Conservation (phyloP, 2,888 invertebrate genomes). For the Caradrina kadenii region DNA sequence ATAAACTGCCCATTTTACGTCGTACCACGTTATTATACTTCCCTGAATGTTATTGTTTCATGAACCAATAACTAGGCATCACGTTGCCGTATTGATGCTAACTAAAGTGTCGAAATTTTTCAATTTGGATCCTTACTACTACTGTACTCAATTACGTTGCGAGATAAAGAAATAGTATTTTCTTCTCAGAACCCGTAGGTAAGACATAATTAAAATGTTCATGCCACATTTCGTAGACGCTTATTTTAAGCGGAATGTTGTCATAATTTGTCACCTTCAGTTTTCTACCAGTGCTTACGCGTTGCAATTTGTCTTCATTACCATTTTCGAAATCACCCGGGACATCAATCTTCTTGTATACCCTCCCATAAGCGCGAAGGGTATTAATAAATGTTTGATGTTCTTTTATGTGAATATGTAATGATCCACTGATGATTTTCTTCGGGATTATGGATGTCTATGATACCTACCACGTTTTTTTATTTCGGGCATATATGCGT, state of each 20-base stretch:
- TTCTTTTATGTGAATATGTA: constrained; percentile 16
- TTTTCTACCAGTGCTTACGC: constrained; percentile 33
- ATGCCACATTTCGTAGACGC: constrained; percentile 17
- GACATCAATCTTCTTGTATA: constrained; percentile 58
- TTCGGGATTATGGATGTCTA: not conserved
- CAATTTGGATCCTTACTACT: not conserved
- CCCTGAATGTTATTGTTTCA: not conserved
- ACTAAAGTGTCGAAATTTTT: not conserved
- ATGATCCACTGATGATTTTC: constrained; percentile 10
- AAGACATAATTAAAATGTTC: constrained; percentile 19
- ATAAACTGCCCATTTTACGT: no score
- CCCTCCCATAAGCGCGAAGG: constrained; percentile 33
- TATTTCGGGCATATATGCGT: not conserved
- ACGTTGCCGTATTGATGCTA: not conserved
- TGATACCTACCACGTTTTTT: no score
- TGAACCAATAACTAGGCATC: not conserved
- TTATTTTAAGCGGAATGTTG: constrained; percentile 28
- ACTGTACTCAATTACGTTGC: not conserved
- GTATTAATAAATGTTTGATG: constrained; percentile 9
- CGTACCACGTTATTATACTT: no score
- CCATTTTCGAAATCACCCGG: constrained; percentile 43
- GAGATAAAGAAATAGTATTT: not conserved
- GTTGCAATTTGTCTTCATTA: constrained; percentile 61
- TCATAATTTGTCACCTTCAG: constrained; percentile 54
- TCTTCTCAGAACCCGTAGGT: not conserved